Conservation (phyloP, 1,140 invertebrate species). For the Drosophila mauritiana region DNA sequence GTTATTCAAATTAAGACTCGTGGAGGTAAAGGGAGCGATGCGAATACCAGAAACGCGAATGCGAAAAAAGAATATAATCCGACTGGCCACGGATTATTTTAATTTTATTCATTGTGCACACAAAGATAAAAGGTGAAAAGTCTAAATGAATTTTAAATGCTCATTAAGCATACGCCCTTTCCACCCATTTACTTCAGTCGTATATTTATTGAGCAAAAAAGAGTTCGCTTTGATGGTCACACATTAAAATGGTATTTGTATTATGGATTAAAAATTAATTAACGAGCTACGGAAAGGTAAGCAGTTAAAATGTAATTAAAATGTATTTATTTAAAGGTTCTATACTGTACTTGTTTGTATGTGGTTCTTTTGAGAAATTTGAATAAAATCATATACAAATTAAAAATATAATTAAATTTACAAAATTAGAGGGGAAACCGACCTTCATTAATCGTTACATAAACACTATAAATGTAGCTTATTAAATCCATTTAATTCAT, state of each 20-base stretch:
- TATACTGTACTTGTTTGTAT: too few species aligned
- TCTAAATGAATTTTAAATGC: slow-evolving; percentile 80
- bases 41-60: slow-evolving; percentile 8
- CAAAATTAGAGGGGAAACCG: too few species aligned
- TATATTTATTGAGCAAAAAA: slow-evolving; percentile 18
- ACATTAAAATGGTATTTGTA: slow-evolving; percentile 7
- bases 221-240: slow-evolving; percentile 6
- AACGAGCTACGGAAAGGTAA: background rate
- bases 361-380: background rate
- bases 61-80: slow-evolving; percentile 50
- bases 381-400: background rate
- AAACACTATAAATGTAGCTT: too few species aligned
- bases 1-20: slow-evolving; percentile 73
- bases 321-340: background rate
- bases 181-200: background rate
- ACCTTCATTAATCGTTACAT: too few species aligned
- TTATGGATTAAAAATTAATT: background rate
- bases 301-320: background rate
- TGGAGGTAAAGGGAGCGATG: slow-evolving; percentile 8
- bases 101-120: slow-evolving; percentile 82
- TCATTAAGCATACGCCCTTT: slow-evolving; percentile 51
- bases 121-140: slow-evolving; percentile 81
- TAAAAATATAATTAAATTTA: too few species aligned
- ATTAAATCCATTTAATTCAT: background rate
- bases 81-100: slow-evolving; percentile 73